Conservation (phyloP, 2,113 vertebrate genomes). For the Rhinopomastus cyanomelas region DNA sequence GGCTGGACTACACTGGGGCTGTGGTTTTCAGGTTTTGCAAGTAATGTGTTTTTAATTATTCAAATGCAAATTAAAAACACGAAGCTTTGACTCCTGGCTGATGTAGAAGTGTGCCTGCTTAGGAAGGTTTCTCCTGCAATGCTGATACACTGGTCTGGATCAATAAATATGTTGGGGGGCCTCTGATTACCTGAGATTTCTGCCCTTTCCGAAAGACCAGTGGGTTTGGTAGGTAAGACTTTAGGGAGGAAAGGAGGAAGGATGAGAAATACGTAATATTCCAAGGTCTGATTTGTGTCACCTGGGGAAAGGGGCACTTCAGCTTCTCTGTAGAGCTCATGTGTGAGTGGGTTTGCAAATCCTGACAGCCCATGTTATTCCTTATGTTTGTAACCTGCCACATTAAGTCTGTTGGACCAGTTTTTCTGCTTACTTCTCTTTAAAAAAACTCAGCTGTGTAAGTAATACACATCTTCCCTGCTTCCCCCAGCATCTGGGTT, state of each 20-base stretch:
- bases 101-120: background rate
- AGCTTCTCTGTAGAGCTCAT: background rate
- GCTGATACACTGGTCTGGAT: background rate
- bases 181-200: background rate
- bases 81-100: background rate
- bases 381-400: background rate
- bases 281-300: conserved; percentile 4
- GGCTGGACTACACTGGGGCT: background rate
- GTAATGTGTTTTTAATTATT: conserved; percentile 6
- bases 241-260: background rate
- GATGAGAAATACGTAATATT: background rate
- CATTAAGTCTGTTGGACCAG: background rate
- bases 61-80: background rate
- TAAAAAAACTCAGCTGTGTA: background rate
- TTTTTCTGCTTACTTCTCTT: conserved; percentile 18
- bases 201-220: background rate
- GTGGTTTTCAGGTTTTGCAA: background rate
- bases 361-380: background rate
- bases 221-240: background rate
- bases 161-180: background rate
- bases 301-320: background rate
- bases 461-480: conserved; percentile 12
- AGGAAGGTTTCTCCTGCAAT: background rate
- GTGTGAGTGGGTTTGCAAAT: background rate
- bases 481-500: conserved; percentile 36